phyloP scores from a whole-genome alignment of 2,797 vertebrate species.

The Sardinella longiceps region DNA sequence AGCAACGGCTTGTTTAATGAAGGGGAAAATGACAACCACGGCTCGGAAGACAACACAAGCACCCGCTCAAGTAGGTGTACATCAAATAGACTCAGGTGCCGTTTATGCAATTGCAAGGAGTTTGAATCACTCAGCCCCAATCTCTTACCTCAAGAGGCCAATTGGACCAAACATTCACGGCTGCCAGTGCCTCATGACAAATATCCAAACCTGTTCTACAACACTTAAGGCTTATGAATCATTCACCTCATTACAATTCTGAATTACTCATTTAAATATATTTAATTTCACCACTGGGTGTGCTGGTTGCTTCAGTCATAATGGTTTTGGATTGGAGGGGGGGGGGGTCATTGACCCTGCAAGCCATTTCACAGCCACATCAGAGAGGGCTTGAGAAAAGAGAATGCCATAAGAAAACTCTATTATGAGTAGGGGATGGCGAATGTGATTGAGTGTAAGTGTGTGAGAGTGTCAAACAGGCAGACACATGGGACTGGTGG shows the following conservation, averaged over 20 bases:
- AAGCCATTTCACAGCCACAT: neutral
- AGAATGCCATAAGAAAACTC: neutral
- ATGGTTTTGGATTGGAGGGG: neutral
- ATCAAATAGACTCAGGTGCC: neutral
- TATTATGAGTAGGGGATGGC: neutral
- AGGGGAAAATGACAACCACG: neutral
- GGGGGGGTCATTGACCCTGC: neutral
- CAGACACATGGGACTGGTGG: neutral
- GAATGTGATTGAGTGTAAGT: neutral
- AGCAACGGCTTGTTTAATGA: neutral
- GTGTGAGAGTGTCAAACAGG: neutral
- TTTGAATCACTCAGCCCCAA: neutral
- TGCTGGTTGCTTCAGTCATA: neutral
- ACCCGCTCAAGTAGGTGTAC: neutral
- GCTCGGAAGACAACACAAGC: neutral
- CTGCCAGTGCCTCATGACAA: neutral
- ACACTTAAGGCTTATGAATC: neutral
- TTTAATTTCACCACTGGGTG: neutral
- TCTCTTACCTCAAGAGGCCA: too few relatives aligned
- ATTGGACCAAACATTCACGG: neutral
- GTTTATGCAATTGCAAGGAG: neutral
- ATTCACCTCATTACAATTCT: neutral
- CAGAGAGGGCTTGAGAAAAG: neutral
- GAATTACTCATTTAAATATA: neutral
- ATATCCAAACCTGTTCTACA: neutral